Percentiles rank a stretch among this genome's conserved stretches.
Evolutionary conservation across 2,888 invertebrate genomes (phyloP).

Genomic region (Odontocolon sp.): DNA sequence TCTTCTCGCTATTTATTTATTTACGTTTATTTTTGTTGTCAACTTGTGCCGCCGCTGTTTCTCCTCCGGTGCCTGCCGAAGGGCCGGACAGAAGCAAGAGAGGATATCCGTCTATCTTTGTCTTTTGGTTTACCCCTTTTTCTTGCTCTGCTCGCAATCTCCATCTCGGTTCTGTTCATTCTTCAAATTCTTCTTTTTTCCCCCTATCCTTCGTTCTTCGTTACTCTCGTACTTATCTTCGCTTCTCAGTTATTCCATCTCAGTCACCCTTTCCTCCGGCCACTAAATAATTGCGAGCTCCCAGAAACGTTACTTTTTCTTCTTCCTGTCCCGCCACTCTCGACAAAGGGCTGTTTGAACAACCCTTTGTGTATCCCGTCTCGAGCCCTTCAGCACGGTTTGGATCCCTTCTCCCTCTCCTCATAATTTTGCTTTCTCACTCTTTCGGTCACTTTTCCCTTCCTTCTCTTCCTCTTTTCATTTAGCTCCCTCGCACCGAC

Average conservation of each 20-base stretch:
- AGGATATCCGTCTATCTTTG: constrained; percentile 3
- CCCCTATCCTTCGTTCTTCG: constrained; percentile 2
- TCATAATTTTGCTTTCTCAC: constrained; percentile 45
- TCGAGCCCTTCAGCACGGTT: constrained; percentile 51
- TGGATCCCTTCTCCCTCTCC: constrained; percentile 42
- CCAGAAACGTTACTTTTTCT: constrained; percentile 67
- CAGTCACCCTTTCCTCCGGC: constrained; percentile 55
- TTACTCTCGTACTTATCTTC: constrained; percentile 7
- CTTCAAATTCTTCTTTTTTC: constrained; percentile 30
- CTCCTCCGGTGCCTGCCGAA: constrained; percentile 50
- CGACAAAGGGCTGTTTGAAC: constrained; percentile 74
- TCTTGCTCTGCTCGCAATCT: constrained; percentile 25
- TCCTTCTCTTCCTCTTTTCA: constrained; percentile 34
- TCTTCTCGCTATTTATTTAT: constrained; percentile 62
- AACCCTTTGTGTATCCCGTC: constrained; percentile 54
- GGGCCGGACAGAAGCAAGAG: not conserved
- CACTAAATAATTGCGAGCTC: constrained; percentile 73
- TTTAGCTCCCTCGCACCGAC: constrained; percentile 18
- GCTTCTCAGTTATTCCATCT: constrained; percentile 20
- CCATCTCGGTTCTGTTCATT: constrained; percentile 33
- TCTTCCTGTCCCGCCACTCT: constrained; percentile 44
- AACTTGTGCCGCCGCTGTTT: not conserved
- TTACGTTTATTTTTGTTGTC: constrained; percentile 65
- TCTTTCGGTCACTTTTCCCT: constrained; percentile 23
- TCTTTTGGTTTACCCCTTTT: constrained; percentile 7